Base-by-base conservation (phyloP, 2,888 invertebrate genomes). In the Drosophila anceps region DNA sequence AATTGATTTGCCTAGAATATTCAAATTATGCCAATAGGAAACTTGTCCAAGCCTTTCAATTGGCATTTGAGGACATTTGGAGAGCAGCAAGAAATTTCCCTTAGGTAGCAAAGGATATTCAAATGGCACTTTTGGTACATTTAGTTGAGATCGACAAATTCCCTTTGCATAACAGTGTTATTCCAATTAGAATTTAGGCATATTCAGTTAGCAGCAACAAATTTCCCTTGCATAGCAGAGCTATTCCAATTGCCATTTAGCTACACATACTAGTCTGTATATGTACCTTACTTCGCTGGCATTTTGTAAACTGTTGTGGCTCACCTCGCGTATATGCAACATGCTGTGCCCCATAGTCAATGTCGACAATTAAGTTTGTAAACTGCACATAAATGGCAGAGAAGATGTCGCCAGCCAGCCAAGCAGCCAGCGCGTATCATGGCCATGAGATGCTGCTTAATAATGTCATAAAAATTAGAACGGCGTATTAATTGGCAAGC, bases 381-480 rank as follows among this genome's bases (percentile, higher is more conserved):
- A 86, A 79, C 68, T 76, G 84, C 86, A 88, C 86, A 79, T 84
- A 88, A 83, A 84, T 79, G 88, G 81, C 83, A 81, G 73, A 51
- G 85, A 82, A 81, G 85, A 88, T 85, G 88, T 85, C 76, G 81
- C 85, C 69, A 73, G 81, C 85, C 69, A 73, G 67, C 48, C 62
- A 44, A 59, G 55, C 69, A 37, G 44, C 60, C 58, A 67, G 10
- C 61, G 67, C 65, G 78, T 69, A 80, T 82, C 82, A 79, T 76
- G 75, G 63, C 67, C 81, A 85, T 88, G 82, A 78, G 77, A 79
- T 79, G 75, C 82, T 83, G 79, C 82, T 87, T 87, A 87, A 87
- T 87, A 89, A 87, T 89, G 87, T 89, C 89, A 90, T 87, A 87
- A 87, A 87, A 87, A 87, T 87, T 87, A 87, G 87, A 89, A 90